Evolutionary conservation across 2,113 vertebrate genomes (phyloP).

Genomic region (Castor canadensis): DNA sequence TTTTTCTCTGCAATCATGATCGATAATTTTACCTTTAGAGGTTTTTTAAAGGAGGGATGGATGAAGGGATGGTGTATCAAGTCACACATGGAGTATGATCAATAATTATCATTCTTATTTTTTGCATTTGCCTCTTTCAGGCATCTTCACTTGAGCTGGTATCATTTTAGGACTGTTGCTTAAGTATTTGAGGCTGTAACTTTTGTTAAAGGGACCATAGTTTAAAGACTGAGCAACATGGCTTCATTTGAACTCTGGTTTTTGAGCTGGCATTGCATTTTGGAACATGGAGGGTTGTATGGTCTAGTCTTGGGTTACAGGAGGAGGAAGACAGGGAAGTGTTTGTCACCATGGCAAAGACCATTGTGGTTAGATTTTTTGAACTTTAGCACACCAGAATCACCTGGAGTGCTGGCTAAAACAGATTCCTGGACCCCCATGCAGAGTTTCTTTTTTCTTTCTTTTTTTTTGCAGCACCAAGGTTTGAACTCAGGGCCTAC

Average conservation of each 20-base stretch:
- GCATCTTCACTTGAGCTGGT: not conserved
- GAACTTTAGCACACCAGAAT: not conserved
- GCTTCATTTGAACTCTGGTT: not conserved
- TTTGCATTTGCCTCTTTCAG: not conserved
- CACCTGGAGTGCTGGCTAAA: not conserved
- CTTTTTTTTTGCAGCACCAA: no score
- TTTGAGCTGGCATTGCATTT: not conserved
- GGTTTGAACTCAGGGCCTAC: no score
- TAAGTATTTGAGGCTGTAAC: not conserved
- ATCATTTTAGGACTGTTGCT: not conserved
- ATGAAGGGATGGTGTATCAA: not conserved
- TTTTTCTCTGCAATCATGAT: not conserved
- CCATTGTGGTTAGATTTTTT: not conserved
- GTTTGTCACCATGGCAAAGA: not conserved
- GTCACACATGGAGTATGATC: not conserved
- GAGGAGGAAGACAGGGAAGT: no score
- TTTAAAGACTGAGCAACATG: not conserved
- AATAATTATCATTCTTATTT: not conserved
- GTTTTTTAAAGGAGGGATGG: not conserved
- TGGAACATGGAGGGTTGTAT: rapidly evolving
- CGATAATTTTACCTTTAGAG: not conserved
- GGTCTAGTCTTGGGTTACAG: not conserved
- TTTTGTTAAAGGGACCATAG: not conserved
- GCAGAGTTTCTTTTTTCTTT: no score
- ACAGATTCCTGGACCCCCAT: not conserved